Conservation (phyloP, 2,888 invertebrate species). For the Anarsia innoxiella region DNA sequence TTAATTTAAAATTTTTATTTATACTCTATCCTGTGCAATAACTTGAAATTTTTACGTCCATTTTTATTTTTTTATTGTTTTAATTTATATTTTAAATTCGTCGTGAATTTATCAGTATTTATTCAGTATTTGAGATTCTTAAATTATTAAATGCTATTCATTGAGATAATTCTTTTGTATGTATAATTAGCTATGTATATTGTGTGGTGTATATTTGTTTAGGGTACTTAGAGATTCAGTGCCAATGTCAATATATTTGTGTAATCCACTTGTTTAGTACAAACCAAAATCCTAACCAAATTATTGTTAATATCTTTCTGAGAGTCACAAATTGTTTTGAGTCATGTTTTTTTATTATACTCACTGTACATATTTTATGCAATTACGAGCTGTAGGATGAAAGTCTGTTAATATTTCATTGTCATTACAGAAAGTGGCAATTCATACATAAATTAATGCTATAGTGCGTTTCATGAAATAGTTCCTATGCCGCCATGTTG, state of each 20-base stretch:
- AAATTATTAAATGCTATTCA: slow-evolving; percentile 6
- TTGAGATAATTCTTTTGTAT: background rate
- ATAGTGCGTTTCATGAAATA: no score
- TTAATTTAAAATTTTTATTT: slow-evolving; percentile 25
- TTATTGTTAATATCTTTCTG: slow-evolving; percentile 43
- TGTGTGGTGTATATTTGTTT: slow-evolving; percentile 19
- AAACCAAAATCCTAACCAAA: slow-evolving; percentile 56
- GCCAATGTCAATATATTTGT: slow-evolving; percentile 10
- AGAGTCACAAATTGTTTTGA: slow-evolving; percentile 50
- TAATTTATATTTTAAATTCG: slow-evolving; percentile 29
- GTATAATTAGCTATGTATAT: slow-evolving; percentile 24
- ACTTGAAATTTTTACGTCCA: slow-evolving; percentile 70
- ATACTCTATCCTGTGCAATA: slow-evolving; percentile 61
- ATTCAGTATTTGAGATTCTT: slow-evolving; percentile 53
- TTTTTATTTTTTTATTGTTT: slow-evolving; percentile 42
- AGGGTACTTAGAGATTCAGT: slow-evolving; percentile 6
- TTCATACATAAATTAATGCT: no score
- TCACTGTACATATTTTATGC: slow-evolving; percentile 23
- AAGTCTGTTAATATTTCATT: no score
- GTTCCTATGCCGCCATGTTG: no score
- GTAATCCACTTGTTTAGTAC: slow-evolving; percentile 31
- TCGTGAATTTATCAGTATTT: slow-evolving; percentile 65
- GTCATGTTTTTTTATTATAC: slow-evolving; percentile 26
- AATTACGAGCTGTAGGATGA: no score
- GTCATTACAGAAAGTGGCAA: no score